Evolutionary conservation across 2,113 vertebrate genomes (phyloP).

Genomic region (Notechis scutatus): DNA sequence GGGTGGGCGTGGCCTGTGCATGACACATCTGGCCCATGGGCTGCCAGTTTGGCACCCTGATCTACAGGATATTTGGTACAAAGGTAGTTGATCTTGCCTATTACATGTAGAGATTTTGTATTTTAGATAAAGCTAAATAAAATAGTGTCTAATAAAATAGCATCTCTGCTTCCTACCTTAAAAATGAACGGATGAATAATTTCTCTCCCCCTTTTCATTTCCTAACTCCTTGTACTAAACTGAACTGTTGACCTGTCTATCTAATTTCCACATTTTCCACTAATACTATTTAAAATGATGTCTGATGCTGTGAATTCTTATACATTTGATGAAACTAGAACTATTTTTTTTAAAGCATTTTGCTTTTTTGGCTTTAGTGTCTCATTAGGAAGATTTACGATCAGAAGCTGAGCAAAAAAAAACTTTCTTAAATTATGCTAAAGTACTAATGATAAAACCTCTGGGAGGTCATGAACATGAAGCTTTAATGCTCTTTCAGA

Average conservation of each 20-base stretch:
- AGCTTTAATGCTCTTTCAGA: slow-evolving; percentile 58
- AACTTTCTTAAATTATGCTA: slow-evolving; percentile 59
- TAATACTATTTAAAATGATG: slow-evolving; percentile 43
- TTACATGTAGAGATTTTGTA: not conserved
- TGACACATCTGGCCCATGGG: no score
- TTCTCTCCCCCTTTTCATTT: not conserved
- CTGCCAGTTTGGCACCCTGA: no score
- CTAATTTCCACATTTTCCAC: slow-evolving; percentile 45
- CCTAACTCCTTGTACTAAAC: not conserved
- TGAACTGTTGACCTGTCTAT: slow-evolving; percentile 43
- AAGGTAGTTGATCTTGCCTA: not conserved
- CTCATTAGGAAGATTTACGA: slow-evolving; percentile 60
- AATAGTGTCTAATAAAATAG: not conserved
- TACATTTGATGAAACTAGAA: slow-evolving; percentile 37
- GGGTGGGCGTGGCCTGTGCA: no score
- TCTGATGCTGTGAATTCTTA: slow-evolving; percentile 39
- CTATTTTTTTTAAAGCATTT: slow-evolving; percentile 47
- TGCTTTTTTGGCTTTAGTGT: slow-evolving; percentile 49
- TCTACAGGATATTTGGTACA: not conserved
- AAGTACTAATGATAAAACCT: slow-evolving; percentile 60
- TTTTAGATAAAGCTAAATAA: slow-evolving; percentile 4
- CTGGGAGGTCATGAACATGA: slow-evolving; percentile 53
- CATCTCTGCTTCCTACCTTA: not conserved
- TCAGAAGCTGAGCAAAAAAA: slow-evolving; percentile 38
- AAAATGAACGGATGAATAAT: slow-evolving; percentile 14